These are phyloP conservation scores for Thymelicus sylvestris DNA, from an alignment of 2,888 invertebrate species.

Conservation along the genomic window DNA sequence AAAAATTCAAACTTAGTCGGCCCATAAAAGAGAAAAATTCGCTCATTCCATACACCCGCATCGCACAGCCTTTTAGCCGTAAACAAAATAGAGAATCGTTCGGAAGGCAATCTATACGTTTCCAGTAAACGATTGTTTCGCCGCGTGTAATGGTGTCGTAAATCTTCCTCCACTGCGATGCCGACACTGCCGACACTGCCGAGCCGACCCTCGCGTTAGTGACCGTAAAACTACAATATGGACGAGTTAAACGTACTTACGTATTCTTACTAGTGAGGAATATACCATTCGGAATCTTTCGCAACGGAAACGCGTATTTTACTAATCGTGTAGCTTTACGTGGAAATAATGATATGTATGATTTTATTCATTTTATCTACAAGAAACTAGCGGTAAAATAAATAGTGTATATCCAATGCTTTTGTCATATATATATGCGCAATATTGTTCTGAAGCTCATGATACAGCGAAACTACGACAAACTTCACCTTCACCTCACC, in stretches of 20 bases:
- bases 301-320: background rate
- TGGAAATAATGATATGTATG: background rate
- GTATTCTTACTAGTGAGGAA: background rate
- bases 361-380: too few species aligned
- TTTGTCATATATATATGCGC: too few species aligned
- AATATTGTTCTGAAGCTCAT: too few species aligned
- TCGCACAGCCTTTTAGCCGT: constrained; percentile 18
- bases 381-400: too few species aligned
- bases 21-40: constrained; percentile 1
- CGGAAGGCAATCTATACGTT: constrained; percentile 45
- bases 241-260: constrained; percentile 24
- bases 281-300: background rate
- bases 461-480: background rate
- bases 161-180: constrained; percentile 51
- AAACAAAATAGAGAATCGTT: constrained; percentile 38
- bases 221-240: constrained; percentile 47
- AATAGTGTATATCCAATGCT: too few species aligned
- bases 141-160: constrained; percentile 50
- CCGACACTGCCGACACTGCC: constrained; percentile 41
- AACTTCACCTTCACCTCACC: background rate
- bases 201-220: constrained; percentile 45
- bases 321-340: background rate
- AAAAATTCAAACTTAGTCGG: background rate
- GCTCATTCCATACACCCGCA: constrained; percentile 8
- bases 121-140: constrained; percentile 48